Evolutionary conservation across 2,797 vertebrate species (phyloP), one percentile per base, ranked within the genome.

Genomic region (Clarias laeviceps): DNA sequence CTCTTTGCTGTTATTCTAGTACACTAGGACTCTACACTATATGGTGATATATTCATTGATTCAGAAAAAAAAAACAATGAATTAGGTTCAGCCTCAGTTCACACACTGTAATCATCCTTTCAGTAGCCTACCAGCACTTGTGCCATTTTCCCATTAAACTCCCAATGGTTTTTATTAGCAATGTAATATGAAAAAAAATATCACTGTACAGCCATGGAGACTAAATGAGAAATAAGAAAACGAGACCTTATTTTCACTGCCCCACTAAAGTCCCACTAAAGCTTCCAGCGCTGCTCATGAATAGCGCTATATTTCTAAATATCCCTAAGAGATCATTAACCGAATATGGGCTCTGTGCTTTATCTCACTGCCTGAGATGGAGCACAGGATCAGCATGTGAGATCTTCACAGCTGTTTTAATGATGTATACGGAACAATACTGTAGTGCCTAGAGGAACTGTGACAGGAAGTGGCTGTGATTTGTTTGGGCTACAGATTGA

Each of bases 401-500:
- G 81, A 76, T 64, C 32, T 34, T 70, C 34, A 32, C 69, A 32
- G 68, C 80, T 68, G 59, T 57, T 73, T 57, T 66, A 56, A 83
- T 85, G 82, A 87, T 76, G 22, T 61, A 83, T 83, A 40, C 64
- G 4, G 54, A 64, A 9, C 11, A 73, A 70, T 32, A 57, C 82
- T 70, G 74, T 82, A 73, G n/a, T 54, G 56, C 84, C 82, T 85
- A 62, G 84, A 88, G 83, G 84, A 87, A 83, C 82, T 86, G 66
- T 74, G 78, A 72, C 70, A 81, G 45, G 80, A 70, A 85, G 77
- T 82, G 66, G 40, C 34, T 73, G 90, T 83, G 82, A 90, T 87
- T 88, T 85, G 84, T 78, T 82, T 88, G 54, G 62, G 74, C 87
- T 82, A 82, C 78, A 54, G 80, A 88, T 82, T 87, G 84, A 87